Conservation (phyloP, 2,888 invertebrate species). For the Embidobia sp. region DNA sequence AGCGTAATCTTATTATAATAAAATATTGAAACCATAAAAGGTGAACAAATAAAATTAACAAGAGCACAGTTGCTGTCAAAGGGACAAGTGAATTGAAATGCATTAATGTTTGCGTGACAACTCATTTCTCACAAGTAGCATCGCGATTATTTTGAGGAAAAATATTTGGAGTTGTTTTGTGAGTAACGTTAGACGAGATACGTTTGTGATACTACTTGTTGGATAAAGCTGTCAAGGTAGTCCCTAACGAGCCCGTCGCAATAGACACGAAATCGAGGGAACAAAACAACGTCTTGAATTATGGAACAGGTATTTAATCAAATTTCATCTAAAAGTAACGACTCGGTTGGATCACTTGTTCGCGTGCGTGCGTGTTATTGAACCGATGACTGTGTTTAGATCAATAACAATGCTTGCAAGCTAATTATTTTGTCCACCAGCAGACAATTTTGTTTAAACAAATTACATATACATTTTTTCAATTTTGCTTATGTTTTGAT, state of each 20-base stretch:
- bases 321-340: constrained; percentile 48
- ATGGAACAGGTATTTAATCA: constrained; percentile 56
- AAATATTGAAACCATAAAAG: too few relatives aligned
- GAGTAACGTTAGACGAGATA: constrained; percentile 31
- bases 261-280: constrained; percentile 31
- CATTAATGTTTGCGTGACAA: constrained; percentile 5
- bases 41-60: too few relatives aligned
- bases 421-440: constrained; percentile 16
- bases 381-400: constrained; percentile 32
- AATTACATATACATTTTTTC: not conserved
- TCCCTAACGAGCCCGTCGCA: constrained; percentile 43
- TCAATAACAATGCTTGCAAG: constrained; percentile 38
- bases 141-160: constrained; percentile 32
- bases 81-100: constrained; percentile 8
- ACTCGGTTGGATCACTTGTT: constrained; percentile 33
- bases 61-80: too few relatives aligned
- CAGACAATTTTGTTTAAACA: constrained; percentile 10
- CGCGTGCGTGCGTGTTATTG: constrained; percentile 37
- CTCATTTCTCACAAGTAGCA: constrained; percentile 25
- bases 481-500: too few relatives aligned
- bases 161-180: constrained; percentile 27
- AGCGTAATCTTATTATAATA: too few relatives aligned
- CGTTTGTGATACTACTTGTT: constrained; percentile 31
- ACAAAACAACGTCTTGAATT: constrained; percentile 45
- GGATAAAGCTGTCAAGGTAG: constrained; percentile 44